A percentile compares a stretch with the other conserved stretches of the same genome.
phyloP scores from a whole-genome alignment of 1,140 invertebrate species.

The Panagrolaimus sp. region DNA sequence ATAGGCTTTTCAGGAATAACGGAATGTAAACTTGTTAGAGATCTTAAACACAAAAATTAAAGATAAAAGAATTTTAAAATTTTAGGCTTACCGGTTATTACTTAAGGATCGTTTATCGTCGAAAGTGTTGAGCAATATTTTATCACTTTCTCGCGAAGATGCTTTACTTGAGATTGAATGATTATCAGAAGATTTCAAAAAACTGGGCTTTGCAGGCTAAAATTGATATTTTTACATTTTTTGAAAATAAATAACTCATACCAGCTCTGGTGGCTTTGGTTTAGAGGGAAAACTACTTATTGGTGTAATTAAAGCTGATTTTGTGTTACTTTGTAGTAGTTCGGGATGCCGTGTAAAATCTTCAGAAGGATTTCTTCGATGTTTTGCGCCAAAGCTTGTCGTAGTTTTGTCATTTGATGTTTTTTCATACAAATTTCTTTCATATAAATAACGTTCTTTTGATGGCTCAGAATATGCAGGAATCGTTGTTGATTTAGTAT shows the following conservation, averaged over 20 bases:
- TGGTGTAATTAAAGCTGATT: background rate
- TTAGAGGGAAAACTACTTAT: background rate
- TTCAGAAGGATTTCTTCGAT: background rate
- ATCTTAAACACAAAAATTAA: background rate
- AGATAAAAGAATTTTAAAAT: background rate
- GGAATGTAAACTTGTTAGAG: background rate
- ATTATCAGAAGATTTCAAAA: too few relatives aligned
- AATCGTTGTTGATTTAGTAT: background rate
- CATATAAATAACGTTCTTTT: too few relatives aligned
- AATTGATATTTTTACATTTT: too few relatives aligned
- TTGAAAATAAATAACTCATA: background rate
- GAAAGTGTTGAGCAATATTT: slow-evolving; percentile 11
- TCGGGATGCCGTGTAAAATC: background rate
- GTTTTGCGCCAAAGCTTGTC: slow-evolving; percentile 1
- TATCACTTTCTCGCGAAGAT: slow-evolving; percentile 8
- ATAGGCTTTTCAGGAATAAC: background rate
- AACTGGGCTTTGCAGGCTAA: too few relatives aligned
- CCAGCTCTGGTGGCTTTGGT: background rate
- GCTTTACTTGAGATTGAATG: background rate
- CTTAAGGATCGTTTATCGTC: background rate
- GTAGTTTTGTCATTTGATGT: background rate
- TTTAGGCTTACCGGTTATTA: slow-evolving; percentile 4
- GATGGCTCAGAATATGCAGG: background rate
- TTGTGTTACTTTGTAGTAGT: background rate
- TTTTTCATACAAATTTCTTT: background rate